A percentile compares a stretch with the other conserved stretches of the same genome.
Evolutionary conservation across 2,888 invertebrate genomes (phyloP).

Genomic region (Hydraecia micacea): DNA sequence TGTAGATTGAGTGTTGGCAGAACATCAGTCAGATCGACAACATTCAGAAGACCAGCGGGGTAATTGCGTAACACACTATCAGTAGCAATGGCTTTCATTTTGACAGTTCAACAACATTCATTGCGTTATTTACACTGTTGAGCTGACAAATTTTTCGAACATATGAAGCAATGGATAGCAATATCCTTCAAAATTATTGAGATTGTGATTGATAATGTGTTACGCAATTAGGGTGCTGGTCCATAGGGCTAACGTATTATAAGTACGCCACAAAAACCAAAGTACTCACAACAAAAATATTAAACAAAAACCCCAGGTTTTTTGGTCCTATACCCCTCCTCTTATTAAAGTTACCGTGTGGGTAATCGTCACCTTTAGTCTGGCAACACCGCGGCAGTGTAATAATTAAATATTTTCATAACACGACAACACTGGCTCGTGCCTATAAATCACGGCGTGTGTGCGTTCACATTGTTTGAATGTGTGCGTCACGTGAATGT

Average conservation of each 20-base stretch:
- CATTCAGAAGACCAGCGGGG: no score
- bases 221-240: not conserved
- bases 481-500: constrained; percentile 34
- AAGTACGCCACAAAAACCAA: not conserved
- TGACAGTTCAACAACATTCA: not conserved
- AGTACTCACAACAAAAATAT: not conserved
- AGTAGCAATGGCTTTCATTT: not conserved
- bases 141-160: not conserved
- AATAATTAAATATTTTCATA: constrained; percentile 90
- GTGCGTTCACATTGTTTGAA: constrained; percentile 70
- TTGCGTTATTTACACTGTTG: not conserved
- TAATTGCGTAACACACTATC: no score
- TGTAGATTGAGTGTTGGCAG: no score
- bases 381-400: constrained; percentile 78
- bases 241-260: not conserved
- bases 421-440: constrained; percentile 83
- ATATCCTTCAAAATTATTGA: not conserved
- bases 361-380: constrained; percentile 75
- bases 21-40: no score
- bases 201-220: not conserved
- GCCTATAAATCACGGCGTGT: constrained; percentile 81
- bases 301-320: constrained; percentile 21
- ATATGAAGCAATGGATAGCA: not conserved
- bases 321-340: constrained; percentile 40
- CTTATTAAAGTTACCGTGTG: constrained; percentile 69